These are phyloP conservation scores for Drosophila kikkawai DNA, from an alignment of 1,140 invertebrate species.

Conservation along the genomic window DNA sequence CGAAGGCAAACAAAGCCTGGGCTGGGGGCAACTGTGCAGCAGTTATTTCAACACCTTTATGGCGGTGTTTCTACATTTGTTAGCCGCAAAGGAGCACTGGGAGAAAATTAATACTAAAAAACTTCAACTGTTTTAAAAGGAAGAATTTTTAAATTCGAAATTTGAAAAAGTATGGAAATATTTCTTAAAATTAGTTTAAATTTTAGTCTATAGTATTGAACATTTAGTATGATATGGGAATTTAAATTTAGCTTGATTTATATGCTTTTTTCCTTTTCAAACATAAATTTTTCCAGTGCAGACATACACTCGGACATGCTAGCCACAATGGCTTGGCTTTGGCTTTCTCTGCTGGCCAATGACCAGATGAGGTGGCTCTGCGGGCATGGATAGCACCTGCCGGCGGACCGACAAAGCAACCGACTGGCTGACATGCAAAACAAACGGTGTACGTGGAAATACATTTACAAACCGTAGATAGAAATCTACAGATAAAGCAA, in stretches of 20 bases:
- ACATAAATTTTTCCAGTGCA: conserved; percentile 17
- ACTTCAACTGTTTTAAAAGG: background rate
- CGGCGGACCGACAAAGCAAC: background rate
- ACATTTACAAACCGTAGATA: conserved; percentile 80
- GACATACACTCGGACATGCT: conserved; percentile 19
- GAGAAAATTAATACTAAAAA: background rate
- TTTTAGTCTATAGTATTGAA: background rate
- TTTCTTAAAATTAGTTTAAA: background rate
- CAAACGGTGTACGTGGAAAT: conserved; percentile 74
- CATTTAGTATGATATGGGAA: background rate
- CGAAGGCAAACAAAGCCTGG: conserved; percentile 32
- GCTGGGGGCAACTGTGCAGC: conserved; percentile 43
- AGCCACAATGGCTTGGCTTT: conserved; percentile 61
- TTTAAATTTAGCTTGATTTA: fast-evolving
- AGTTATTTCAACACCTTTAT: conserved; percentile 83
- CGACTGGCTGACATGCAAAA: conserved; percentile 70
- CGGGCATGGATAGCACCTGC: conserved; percentile 22
- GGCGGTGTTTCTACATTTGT: conserved; percentile 65
- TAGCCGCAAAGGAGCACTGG: conserved; percentile 32
- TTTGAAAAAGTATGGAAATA: background rate
- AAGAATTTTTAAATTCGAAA: too few relatives aligned
- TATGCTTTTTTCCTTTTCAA: background rate
- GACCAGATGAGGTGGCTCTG: conserved; percentile 39
- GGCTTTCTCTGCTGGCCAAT: conserved; percentile 56
- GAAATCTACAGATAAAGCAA: conserved; percentile 79